Percentiles rank a stretch among this genome's conserved stretches.
Evolutionary conservation across 92 coral and sea anemone species (phyloP).

Genomic region (Muricea muricata): DNA sequence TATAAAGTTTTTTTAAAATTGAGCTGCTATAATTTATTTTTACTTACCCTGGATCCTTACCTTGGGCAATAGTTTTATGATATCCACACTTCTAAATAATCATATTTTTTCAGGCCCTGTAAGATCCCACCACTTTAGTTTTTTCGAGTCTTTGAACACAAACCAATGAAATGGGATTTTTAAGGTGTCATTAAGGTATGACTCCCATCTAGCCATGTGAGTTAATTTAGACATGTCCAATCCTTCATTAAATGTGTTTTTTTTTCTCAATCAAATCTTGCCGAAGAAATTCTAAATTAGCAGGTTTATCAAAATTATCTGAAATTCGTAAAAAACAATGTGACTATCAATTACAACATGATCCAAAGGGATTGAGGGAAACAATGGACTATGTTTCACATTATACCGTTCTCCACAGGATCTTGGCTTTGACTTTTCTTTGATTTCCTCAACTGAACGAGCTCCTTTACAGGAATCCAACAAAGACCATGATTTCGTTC

Average conservation of each 20-base stretch:
- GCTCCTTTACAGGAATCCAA: constrained; percentile 48
- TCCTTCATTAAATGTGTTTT: constrained; percentile 32
- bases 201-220: constrained; percentile 44
- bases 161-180: constrained; percentile 54
- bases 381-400: constrained; percentile 40
- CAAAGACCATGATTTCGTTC: constrained; percentile 43
- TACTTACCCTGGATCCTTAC: too few relatives aligned
- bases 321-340: constrained; percentile 48
- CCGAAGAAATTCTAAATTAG: constrained; percentile 42
- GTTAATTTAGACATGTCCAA: constrained; percentile 17
- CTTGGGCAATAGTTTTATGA: constrained; percentile 24
- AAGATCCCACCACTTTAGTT: constrained; percentile 52
- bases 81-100: constrained; percentile 33
- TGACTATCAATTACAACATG: constrained; percentile 45
- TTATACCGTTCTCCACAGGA: constrained; percentile 36
- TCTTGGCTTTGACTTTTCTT: constrained; percentile 25
- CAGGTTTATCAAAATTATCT: constrained; percentile 54
- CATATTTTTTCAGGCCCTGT: constrained; percentile 45
- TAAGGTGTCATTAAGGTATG: constrained; percentile 33
- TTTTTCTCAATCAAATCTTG: constrained; percentile 60
- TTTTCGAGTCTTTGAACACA: constrained; percentile 44
- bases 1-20: too few relatives aligned
- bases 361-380: constrained; percentile 43
- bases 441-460: constrained; percentile 35
- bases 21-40: too few relatives aligned